Conservation (phyloP, 30 jellyfish, hydroid and myxozoan genomes). For the Chironex yamaguchii region DNA sequence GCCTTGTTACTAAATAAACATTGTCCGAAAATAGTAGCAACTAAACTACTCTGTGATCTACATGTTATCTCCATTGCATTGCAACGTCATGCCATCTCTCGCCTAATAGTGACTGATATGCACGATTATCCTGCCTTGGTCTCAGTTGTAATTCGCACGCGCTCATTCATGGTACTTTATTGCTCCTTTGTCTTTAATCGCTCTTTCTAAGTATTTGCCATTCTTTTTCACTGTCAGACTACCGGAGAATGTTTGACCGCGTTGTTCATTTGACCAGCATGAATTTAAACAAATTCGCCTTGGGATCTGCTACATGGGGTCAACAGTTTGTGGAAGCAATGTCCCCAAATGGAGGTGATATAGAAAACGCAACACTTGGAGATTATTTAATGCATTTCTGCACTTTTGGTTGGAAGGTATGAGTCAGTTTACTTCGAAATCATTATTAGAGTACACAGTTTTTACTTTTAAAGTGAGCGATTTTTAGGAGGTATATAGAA, state of each 20-base stretch:
- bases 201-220: background rate
- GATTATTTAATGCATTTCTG: slow-evolving; percentile 93
- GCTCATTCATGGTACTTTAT: background rate
- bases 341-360: slow-evolving; percentile 97
- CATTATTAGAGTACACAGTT: too few relatives aligned
- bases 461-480: too few relatives aligned
- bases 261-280: slow-evolving; percentile 90
- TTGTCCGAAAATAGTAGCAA: too few relatives aligned
- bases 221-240: slow-evolving; percentile 50
- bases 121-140: too few relatives aligned
- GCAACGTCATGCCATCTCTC: too few relatives aligned
- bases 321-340: slow-evolving; percentile 95
- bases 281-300: slow-evolving; percentile 83
- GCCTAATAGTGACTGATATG: too few relatives aligned
- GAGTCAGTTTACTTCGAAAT: background rate
- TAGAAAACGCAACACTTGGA: slow-evolving; percentile 77
- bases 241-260: slow-evolving; percentile 93
- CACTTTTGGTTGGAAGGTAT: slow-evolving; percentile 96
- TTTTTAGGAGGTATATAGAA: too few relatives aligned
- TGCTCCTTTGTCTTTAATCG: background rate
- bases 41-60: too few relatives aligned
- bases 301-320: slow-evolving; percentile 98
- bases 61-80: too few relatives aligned
- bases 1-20: too few relatives aligned
- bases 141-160: background rate